Evolutionary conservation across 2,113 vertebrate species (phyloP).

Genomic region (Raja brachyura): DNA sequence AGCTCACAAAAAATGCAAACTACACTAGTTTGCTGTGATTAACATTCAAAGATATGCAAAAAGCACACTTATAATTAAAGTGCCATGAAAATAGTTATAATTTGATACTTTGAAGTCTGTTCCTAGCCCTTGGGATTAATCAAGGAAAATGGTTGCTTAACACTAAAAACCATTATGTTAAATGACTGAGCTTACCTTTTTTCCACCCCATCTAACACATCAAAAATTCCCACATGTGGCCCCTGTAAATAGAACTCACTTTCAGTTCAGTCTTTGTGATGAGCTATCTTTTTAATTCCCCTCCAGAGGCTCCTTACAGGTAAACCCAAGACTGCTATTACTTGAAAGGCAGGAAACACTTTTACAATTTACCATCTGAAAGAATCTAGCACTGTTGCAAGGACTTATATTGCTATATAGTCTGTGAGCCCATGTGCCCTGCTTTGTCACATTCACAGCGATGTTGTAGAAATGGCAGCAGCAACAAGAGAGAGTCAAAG

Average conservation of each 20-base stretch:
- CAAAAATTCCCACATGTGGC: slow-evolving; percentile 41
- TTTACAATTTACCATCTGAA: background rate
- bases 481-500: background rate
- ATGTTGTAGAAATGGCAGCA: background rate
- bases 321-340: background rate
- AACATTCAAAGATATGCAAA: slow-evolving; percentile 57
- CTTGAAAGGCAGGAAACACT: background rate
- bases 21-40: slow-evolving; percentile 47
- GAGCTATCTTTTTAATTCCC: background rate
- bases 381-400: background rate
- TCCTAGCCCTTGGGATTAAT: slow-evolving; percentile 55
- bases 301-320: background rate
- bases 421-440: background rate
- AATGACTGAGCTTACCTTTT: slow-evolving; percentile 44
- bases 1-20: slow-evolving; percentile 36
- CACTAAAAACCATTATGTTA: slow-evolving; percentile 48
- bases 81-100: slow-evolving; percentile 56
- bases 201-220: slow-evolving; percentile 41
- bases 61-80: slow-evolving; percentile 54
- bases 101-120: slow-evolving; percentile 53
- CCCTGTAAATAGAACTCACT: slow-evolving; percentile 41
- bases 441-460: background rate
- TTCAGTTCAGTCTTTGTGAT: slow-evolving; percentile 12
- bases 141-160: slow-evolving; percentile 47
- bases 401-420: background rate